Evolutionary conservation across 2,888 invertebrate genomes (phyloP), one percentile per base, ranked within the genome.

Genomic region (Napeogenes inachia): DNA sequence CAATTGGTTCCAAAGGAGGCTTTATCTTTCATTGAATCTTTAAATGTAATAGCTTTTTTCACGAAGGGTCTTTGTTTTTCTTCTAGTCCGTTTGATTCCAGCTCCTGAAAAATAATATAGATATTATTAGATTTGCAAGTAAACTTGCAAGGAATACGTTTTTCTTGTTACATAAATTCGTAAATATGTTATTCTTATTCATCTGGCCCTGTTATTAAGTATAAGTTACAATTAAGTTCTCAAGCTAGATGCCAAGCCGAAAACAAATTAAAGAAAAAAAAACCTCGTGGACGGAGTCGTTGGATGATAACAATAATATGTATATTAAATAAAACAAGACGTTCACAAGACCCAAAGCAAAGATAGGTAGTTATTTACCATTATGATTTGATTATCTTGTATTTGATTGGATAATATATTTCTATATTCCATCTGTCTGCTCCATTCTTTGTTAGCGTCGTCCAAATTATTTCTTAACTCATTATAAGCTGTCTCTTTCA

Each of bases 31-130:
- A 90, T 82, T 2, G 79, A 76, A 61, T 88, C 86, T 72, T 76
- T 80, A 64, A 88, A 89, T 76, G 73, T 80, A 55, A 77, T 74
- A 4, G 84, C 77, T 64, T 78, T 82, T 69, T 77, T 85, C 8
- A 85, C 87, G 56, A 87, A 89, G 1, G 87, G 76, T n/a, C 64
- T 73, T 38, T 85, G 82, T 71, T 82, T 85, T n/a, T 68, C 63
- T 66, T 85, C 83, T 4, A 75, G 78, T 45, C 72, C 70, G 21
- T 64, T 69, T 30, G 76, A 66, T 68, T 87, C 84, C 0, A 69
- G 65, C 69, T 84, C 80, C 89, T 90, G 71, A 47, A 78, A 79
- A 56, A 60, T 60, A n/a, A 65, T 47, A 32, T 53, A 5, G 35
- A 45, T 8, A 21, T 55, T 10, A 35, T 6, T 35, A 35, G 21